phyloP scores from a whole-genome alignment of 2,888 invertebrate genomes.

The Carabus problematicus region DNA sequence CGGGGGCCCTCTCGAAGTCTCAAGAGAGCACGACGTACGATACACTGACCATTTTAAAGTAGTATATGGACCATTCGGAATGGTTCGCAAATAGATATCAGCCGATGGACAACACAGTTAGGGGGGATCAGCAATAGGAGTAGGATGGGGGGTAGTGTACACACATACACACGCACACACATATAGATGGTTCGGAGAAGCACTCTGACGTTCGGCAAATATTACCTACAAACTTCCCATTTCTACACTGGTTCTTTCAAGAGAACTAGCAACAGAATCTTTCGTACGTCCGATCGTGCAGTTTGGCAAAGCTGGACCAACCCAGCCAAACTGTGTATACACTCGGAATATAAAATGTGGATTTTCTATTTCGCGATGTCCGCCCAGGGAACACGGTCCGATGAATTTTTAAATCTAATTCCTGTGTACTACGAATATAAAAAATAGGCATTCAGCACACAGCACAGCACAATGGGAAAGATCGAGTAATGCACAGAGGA shows the following conservation, averaged over 20 bases:
- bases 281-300: not conserved
- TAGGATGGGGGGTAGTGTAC: constrained; percentile 51
- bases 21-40: constrained; percentile 52
- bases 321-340: constrained; percentile 13
- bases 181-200: too few relatives aligned
- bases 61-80: constrained; percentile 42
- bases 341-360: constrained; percentile 40
- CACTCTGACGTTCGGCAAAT: constrained; percentile 56
- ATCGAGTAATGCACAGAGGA: not conserved
- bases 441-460: constrained; percentile 21
- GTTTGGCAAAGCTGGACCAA: too few relatives aligned
- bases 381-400: constrained; percentile 34
- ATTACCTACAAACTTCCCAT: constrained; percentile 50
- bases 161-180: constrained; percentile 12
- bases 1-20: constrained; percentile 49
- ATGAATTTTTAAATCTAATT: constrained; percentile 41
- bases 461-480: not conserved
- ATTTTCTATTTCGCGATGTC: constrained; percentile 40
- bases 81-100: constrained; percentile 57
- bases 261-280: constrained; percentile 11
- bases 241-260: constrained; percentile 17
- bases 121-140: not conserved
- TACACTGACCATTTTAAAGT: constrained; percentile 59
- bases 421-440: constrained; percentile 36
- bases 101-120: constrained; percentile 21